Evolutionary conservation across 2,797 vertebrate genomes (phyloP), one percentile per base, ranked within the genome.

Genomic region (Anas flavirostris): DNA sequence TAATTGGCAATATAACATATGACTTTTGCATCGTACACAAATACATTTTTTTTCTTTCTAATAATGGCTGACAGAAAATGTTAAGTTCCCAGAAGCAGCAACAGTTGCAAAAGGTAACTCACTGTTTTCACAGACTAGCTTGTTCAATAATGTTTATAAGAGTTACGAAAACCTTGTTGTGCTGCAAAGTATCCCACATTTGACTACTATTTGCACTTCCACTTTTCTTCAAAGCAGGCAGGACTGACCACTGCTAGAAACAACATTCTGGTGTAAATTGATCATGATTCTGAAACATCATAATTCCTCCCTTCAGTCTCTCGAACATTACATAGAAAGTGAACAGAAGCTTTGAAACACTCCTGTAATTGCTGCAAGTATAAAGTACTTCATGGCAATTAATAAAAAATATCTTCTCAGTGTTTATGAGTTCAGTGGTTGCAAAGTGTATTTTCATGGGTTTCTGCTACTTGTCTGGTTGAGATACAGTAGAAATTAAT

Each of bases 401-500:
- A 79, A 35, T 16, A 78, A 58, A 94, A 84, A 10, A 37, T 50
- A 73, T 18, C 25, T 84, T 87, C 67, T n/a, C 21, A 6, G n/a
- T 77, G 67, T 86, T 86, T 18, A 70, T 37, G 77, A 44, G 58
- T 68, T 91, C 53, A 50, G 33, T 44, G 44, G 82, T 80, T 70
- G 28, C 60, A 82, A 86, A 91, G 39, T 66, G 9, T 29, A n/a
- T 60, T 95, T 91, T 87, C 63, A 70, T 0, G 6, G 86, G 53
- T 25, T 83, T 88, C 86, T 89, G 68, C 58, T 87, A 53, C 41
- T 15, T 84, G 55, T 19, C 50, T 84, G 33, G 29, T 55, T 76
- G 64, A 93, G 60, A 86, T 29, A 90, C 39, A 82, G 73, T 10
- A 88, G 59, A 83, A 79, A 91, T 72, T 76, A 79, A 91, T 66